phyloP scores from a whole-genome alignment of 2,113 vertebrate genomes.

The Saccopteryx bilineata region DNA sequence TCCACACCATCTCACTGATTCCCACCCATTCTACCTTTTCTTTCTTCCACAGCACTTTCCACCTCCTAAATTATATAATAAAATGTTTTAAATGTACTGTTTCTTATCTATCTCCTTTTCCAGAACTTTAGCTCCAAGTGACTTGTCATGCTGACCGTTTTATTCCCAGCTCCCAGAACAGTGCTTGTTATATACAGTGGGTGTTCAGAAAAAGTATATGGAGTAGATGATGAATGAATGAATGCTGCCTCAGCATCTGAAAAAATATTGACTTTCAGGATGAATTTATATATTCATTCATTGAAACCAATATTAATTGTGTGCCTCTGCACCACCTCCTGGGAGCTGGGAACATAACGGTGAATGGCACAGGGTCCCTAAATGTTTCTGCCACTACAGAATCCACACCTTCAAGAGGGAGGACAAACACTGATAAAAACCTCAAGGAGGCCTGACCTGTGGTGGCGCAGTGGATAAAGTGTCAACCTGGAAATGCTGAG shows the following conservation, averaged over 20 bases:
- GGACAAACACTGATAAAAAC: neutral
- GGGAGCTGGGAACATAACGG: neutral
- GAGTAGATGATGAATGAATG: neutral
- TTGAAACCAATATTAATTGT: neutral
- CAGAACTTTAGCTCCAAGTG: neutral
- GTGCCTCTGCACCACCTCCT: neutral
- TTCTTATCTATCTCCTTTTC: neutral
- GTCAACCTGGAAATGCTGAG: too few species aligned
- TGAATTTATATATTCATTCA: neutral
- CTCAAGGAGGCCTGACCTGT: neutral
- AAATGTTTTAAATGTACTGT: neutral
- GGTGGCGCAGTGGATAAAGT: too few species aligned
- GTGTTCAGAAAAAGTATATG: neutral
- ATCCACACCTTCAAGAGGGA: neutral
- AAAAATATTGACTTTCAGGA: neutral
- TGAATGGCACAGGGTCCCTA: too few species aligned
- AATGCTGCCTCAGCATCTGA: neutral
- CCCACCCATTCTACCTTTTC: neutral
- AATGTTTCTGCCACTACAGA: neutral
- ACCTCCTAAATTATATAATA: neutral
- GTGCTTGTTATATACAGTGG: fast-evolving
- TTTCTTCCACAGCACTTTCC: neutral
- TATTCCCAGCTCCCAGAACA: neutral
- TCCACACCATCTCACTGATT: neutral
- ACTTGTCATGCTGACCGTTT: neutral